These are phyloP conservation scores for Brachionus koreanus DNA, from an alignment of 1,140 invertebrate genomes.

Conservation along the genomic window DNA sequence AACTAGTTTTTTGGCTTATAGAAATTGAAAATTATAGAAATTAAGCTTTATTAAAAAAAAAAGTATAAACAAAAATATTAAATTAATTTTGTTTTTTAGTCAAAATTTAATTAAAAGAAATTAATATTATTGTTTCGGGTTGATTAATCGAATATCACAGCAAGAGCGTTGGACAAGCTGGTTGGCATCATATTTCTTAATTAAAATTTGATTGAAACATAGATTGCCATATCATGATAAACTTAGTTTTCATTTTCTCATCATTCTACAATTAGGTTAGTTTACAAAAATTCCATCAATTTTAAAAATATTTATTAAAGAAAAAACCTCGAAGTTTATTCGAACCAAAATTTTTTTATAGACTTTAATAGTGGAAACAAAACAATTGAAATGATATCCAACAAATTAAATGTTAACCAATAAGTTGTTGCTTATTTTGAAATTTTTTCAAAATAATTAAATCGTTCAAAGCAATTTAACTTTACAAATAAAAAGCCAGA, in stretches of 20 bases:
- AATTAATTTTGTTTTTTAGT: not conserved
- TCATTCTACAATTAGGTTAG: not conserved
- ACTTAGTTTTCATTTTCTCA: not conserved
- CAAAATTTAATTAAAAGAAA: not conserved
- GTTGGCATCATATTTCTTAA: not conserved
- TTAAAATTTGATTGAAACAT: not conserved
- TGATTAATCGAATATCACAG: not conserved
- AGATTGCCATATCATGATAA: not conserved
- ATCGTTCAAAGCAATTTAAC: too few relatives aligned
- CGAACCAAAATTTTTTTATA: not conserved
- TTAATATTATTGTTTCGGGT: not conserved
- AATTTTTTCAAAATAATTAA: not conserved
- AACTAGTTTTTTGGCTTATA: not conserved
- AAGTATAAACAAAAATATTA: too few relatives aligned
- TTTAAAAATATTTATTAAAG: not conserved
- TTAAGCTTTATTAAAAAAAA: too few relatives aligned
- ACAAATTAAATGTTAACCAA: not conserved
- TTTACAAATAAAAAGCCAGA: not conserved
- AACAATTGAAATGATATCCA: not conserved
- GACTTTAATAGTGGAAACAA: not conserved
- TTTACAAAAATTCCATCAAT: not conserved
- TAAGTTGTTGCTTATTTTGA: not conserved
- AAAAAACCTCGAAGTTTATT: not conserved
- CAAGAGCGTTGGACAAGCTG: not conserved
- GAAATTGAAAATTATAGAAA: not conserved